These are phyloP conservation scores for Cydia splendana DNA, from an alignment of 1,140 invertebrate species.

Conservation along the genomic window DNA sequence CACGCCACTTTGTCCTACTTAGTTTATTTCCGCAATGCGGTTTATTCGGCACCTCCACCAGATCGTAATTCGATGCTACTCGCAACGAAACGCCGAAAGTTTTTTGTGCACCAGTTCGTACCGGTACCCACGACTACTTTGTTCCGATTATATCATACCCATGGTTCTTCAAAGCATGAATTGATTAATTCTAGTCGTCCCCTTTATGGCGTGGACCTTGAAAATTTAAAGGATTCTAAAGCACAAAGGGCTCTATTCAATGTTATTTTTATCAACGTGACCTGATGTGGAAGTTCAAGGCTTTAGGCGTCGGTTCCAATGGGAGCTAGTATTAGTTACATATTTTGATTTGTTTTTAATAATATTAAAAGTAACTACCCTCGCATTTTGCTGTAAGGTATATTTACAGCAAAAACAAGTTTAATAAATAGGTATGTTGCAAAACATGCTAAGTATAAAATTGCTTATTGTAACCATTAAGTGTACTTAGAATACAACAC, in stretches of 20 bases:
- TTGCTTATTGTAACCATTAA: no score
- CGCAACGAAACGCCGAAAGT: neutral
- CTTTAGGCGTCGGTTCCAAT: slow-evolving; percentile 38
- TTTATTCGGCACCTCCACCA: neutral
- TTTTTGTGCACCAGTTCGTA: neutral
- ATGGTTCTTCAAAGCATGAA: slow-evolving; percentile 35
- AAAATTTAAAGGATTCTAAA: slow-evolving; percentile 63
- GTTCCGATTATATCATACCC: slow-evolving; percentile 55
- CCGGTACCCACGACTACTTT: slow-evolving; percentile 29
- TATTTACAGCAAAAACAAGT: no score
- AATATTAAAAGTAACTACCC: no score
- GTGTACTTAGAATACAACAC: no score
- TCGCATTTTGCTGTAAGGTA: no score
- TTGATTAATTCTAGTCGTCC: slow-evolving; percentile 50
- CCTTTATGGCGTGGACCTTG: slow-evolving; percentile 63
- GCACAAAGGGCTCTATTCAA: slow-evolving; percentile 65
- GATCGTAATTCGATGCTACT: neutral
- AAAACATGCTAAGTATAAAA: no score
- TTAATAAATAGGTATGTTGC: no score
- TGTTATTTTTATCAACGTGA: slow-evolving; percentile 59
- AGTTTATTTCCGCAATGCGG: neutral
- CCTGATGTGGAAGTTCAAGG: slow-evolving; percentile 68
- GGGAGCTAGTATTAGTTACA: neutral
- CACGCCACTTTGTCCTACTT: no score
- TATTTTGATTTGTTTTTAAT: neutral